A percentile compares a stretch with the other conserved stretches of the same genome.
These are phyloP conservation scores for Poeciliopsis presidionis DNA, from an alignment of 2,797 vertebrate genomes.

Conservation along the genomic window DNA sequence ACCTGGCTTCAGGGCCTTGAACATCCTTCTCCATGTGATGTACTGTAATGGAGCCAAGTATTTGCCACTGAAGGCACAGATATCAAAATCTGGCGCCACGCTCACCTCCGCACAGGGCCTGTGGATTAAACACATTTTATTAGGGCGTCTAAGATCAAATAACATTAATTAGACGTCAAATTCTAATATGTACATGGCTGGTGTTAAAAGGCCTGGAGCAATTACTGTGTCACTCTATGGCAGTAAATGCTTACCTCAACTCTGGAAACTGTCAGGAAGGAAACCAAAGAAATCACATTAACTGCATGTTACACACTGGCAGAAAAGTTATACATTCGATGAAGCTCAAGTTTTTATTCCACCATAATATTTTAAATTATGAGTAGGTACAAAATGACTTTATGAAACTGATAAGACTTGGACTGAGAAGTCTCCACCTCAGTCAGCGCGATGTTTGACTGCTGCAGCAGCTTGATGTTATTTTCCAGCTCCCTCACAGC, in stretches of 20 bases:
- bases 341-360: neutral
- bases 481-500: slow-evolving; percentile 75
- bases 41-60: slow-evolving; percentile 84
- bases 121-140: slow-evolving; percentile 20
- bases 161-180: slow-evolving; percentile 16
- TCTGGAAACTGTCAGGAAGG: slow-evolving; percentile 80
- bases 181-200: slow-evolving; percentile 25
- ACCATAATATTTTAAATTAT: neutral
- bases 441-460: slow-evolving; percentile 45
- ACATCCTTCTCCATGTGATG: slow-evolving; percentile 86
- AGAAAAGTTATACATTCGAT: neutral
- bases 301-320: slow-evolving; percentile 10
- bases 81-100: slow-evolving; percentile 63
- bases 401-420: neutral
- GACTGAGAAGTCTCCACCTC: slow-evolving; percentile 63
- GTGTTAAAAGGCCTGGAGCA: slow-evolving; percentile 19
- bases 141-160: slow-evolving; percentile 14
- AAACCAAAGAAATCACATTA: slow-evolving; percentile 14
- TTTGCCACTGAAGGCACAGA: slow-evolving; percentile 75
- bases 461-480: slow-evolving; percentile 66
- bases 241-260: slow-evolving; percentile 75
- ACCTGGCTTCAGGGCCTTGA: slow-evolving; percentile 81
- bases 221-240: slow-evolving; percentile 11
- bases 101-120: slow-evolving; percentile 62
- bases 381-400: neutral